A percentile compares a stretch with the other conserved stretches of the same genome.
Evolutionary conservation across 1,140 invertebrate species (phyloP).

Genomic region (Aleiodes sp.): DNA sequence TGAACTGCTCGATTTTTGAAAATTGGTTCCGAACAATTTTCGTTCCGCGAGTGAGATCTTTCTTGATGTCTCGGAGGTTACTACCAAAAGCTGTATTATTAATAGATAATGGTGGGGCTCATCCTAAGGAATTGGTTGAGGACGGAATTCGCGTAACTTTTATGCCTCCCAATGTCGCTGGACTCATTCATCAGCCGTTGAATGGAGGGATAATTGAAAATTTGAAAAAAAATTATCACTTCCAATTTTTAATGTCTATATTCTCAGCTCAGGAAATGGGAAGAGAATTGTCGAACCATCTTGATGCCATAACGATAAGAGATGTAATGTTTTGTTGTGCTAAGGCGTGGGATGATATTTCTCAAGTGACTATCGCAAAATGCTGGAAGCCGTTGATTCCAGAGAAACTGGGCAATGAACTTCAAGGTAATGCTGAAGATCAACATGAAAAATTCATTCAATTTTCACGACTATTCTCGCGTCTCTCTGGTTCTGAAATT

Average conservation of each 20-base stretch:
- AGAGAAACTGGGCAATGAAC: no score
- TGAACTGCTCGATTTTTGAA: conserved; percentile 44
- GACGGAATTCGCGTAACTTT: conserved; percentile 49
- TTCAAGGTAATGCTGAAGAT: not conserved
- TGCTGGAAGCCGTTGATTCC: not conserved
- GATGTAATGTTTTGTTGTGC: not conserved
- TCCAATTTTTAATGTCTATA: not conserved
- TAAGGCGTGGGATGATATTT: not conserved
- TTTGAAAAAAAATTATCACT: conserved; percentile 19
- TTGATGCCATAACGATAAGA: not conserved
- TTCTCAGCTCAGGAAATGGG: not conserved
- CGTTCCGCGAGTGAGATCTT: conserved; percentile 42
- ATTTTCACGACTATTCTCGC: not conserved
- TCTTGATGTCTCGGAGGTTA: conserved; percentile 38
- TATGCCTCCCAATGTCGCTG: conserved; percentile 58
- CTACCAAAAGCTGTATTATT: conserved; percentile 43
- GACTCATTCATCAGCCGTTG: conserved; percentile 55
- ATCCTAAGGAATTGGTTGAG: conserved; percentile 35
- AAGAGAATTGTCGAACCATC: not conserved
- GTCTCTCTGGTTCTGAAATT: not conserved
- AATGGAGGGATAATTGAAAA: conserved; percentile 45
- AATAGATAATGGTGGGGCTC: conserved; percentile 46
- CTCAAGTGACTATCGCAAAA: not conserved
- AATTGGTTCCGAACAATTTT: conserved; percentile 49
- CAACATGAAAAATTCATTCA: no score